phyloP scores from a whole-genome alignment of 2,113 vertebrate genomes.

The Phainopepla nitens region DNA sequence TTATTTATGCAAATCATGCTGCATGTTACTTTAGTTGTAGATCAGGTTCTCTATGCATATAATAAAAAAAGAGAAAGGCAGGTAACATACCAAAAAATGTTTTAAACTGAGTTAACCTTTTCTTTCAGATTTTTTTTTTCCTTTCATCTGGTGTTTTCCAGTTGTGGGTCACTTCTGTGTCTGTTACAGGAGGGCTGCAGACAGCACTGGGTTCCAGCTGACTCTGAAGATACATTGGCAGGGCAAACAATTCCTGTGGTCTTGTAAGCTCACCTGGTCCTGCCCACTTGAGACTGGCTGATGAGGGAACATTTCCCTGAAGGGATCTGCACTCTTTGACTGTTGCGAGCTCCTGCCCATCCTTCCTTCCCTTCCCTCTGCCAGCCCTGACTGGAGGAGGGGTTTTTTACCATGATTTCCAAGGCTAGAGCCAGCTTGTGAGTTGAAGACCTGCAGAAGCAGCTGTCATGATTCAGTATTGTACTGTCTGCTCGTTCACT shows the following conservation, averaged over 20 bases:
- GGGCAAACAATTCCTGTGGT: slow-evolving; percentile 5
- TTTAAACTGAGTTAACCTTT: slow-evolving; percentile 40
- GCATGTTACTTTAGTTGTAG: slow-evolving; percentile 65
- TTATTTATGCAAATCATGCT: slow-evolving; percentile 46
- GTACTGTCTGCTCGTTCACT: background rate
- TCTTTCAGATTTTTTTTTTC: too few relatives aligned
- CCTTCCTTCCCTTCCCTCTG: background rate
- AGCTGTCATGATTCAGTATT: slow-evolving; percentile 3
- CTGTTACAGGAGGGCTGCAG: slow-evolving; percentile 42
- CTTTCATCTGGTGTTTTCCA: background rate
- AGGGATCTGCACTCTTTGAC: background rate
- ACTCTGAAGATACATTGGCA: slow-evolving; percentile 18
- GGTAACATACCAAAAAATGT: slow-evolving; percentile 32
- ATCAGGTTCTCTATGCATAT: slow-evolving; percentile 67
- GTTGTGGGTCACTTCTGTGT: background rate
- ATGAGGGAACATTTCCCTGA: background rate
- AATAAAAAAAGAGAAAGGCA: slow-evolving; percentile 52
- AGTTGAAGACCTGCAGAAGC: background rate
- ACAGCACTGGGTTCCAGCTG: background rate
- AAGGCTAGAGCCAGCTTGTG: background rate
- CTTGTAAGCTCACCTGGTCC: background rate
- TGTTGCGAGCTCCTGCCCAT: background rate
- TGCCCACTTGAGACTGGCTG: background rate
- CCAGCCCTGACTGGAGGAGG: background rate
- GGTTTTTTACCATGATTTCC: background rate